These are phyloP conservation scores for Acanthis flammea DNA, from an alignment of 2,797 vertebrate genomes.

Conservation along the genomic window DNA sequence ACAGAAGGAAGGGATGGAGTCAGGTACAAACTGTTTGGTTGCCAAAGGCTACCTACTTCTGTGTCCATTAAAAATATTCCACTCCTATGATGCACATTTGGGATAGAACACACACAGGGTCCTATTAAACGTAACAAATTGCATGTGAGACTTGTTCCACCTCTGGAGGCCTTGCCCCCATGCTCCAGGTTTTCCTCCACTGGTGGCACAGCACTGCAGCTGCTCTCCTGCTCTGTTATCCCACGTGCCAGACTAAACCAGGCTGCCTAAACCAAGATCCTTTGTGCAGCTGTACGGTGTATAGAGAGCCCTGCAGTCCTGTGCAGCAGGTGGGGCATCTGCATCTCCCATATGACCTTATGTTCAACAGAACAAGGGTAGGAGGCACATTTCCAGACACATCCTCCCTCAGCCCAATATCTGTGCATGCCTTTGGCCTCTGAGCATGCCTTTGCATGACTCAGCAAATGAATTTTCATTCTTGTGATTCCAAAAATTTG, in stretches of 20 bases:
- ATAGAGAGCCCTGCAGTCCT: not conserved
- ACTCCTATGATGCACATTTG: not conserved
- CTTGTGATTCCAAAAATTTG: not conserved
- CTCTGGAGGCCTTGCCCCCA: accelerated
- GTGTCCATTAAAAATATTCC: not conserved
- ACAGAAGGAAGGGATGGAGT: not conserved
- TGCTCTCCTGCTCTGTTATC: not conserved
- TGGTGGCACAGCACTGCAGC: not conserved
- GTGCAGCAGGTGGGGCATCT: not conserved
- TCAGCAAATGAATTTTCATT: not conserved
- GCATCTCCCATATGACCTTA: not conserved
- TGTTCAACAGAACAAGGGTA: not conserved
- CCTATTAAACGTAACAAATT: not conserved
- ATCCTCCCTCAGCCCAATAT: not conserved
- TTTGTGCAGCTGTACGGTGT: not conserved
- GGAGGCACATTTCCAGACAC: not conserved
- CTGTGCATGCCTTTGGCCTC: not conserved
- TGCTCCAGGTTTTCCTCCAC: not conserved
- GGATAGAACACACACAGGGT: not conserved
- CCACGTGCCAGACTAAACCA: not conserved
- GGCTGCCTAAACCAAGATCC: not conserved
- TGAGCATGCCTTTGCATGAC: not conserved
- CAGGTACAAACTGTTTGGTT: not conserved
- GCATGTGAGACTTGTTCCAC: not conserved
- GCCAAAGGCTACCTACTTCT: not conserved